phyloP scores from a whole-genome alignment of 2,888 invertebrate genomes.

The Scrobipalpa costella region DNA sequence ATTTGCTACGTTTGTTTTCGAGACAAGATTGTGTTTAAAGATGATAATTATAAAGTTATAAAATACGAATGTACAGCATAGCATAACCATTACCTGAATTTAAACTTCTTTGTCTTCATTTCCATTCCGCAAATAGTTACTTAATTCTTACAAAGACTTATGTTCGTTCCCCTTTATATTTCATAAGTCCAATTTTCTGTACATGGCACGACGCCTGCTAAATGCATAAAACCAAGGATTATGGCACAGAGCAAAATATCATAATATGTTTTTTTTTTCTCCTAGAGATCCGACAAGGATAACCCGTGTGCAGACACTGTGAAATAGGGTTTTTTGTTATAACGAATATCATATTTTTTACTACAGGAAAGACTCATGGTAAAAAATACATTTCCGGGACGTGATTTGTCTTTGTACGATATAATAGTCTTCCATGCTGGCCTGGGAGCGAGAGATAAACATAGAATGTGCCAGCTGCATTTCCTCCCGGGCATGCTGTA shows the following conservation, averaged over 20 bases:
- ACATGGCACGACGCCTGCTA: background rate
- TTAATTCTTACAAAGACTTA: too few species aligned
- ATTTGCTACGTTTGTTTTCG: too few species aligned
- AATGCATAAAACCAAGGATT: conserved; percentile 8
- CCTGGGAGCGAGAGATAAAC: too few species aligned
- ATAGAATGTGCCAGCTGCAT: too few species aligned
- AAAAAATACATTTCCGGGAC: conserved; percentile 22
- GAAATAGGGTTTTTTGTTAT: conserved; percentile 71
- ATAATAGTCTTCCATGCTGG: too few species aligned
- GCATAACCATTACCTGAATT: too few species aligned
- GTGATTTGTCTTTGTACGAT: conserved; percentile 13
- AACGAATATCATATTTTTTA: conserved; percentile 46
- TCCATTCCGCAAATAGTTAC: too few species aligned
- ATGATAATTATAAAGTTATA: too few species aligned
- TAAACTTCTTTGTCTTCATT: too few species aligned
- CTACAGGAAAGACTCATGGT: conserved; percentile 40
- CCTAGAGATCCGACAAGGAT: conserved; percentile 66
- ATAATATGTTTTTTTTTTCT: conserved; percentile 40
- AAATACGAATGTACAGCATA: too few species aligned
- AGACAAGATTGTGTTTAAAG: too few species aligned
- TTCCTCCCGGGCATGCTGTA: too few species aligned
- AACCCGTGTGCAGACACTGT: conserved; percentile 70
- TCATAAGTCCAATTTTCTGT: background rate
- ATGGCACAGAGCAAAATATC: conserved; percentile 3
- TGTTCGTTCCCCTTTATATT: background rate